Evolutionary conservation across 2,113 vertebrate species (phyloP).

Genomic region (Nibea albiflora): DNA sequence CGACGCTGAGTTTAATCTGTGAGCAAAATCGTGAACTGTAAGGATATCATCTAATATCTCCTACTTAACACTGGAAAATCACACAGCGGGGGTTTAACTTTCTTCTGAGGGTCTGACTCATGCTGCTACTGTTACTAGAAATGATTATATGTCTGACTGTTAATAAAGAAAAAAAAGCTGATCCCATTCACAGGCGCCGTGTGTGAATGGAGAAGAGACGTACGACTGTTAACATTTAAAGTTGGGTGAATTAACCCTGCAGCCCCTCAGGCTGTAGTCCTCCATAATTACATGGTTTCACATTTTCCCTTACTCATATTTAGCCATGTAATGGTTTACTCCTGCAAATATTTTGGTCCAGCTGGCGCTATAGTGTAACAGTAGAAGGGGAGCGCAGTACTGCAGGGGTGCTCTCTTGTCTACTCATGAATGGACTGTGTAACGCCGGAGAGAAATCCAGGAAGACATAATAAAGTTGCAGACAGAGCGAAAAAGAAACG

Average conservation of each 20-base stretch:
- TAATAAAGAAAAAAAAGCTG: constrained; percentile 17
- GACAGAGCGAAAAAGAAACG: constrained; percentile 29
- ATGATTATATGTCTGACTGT: constrained; percentile 46
- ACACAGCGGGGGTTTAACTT: constrained; percentile 37
- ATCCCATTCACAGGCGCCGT: constrained; percentile 39
- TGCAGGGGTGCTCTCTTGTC: background rate
- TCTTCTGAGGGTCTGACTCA: constrained; percentile 22
- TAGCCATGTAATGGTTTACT: constrained; percentile 70
- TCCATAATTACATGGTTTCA: constrained; percentile 73
- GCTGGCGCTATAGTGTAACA: constrained; percentile 63
- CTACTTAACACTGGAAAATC: constrained; percentile 33
- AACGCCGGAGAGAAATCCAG: constrained; percentile 23
- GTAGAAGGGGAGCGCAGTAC: constrained; percentile 37
- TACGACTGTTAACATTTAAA: constrained; percentile 53
- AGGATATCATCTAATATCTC: constrained; percentile 29
- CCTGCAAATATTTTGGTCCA: constrained; percentile 58
- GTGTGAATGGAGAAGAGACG: constrained; percentile 37
- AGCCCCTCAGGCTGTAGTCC: constrained; percentile 53
- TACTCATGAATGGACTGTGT: constrained; percentile 16
- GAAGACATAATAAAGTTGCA: constrained; percentile 29
- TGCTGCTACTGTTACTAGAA: constrained; percentile 63
- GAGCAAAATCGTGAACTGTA: constrained; percentile 5
- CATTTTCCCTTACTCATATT: constrained; percentile 69
- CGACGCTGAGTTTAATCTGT: constrained; percentile 30
- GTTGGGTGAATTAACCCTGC: constrained; percentile 58